These are phyloP conservation scores for Pyxicephalus adspersus DNA, from an alignment of 2,113 vertebrate species.

Conservation along the genomic window DNA sequence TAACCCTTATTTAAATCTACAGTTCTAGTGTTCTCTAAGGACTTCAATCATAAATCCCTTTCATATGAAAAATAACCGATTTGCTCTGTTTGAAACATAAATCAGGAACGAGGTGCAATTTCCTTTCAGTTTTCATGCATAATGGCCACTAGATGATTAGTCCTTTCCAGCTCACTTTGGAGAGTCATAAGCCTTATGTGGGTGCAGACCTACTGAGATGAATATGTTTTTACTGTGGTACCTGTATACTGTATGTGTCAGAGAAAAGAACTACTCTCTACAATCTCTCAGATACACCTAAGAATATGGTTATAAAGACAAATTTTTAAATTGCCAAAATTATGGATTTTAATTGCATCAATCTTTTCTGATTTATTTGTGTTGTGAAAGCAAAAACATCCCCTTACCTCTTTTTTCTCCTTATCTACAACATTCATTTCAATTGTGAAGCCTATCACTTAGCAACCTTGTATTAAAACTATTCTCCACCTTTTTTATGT, in stretches of 20 bases:
- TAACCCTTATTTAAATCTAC: constrained; percentile 40
- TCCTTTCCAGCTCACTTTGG: not conserved
- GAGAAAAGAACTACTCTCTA: no score
- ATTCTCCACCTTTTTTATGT: no score
- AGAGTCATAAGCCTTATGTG: not conserved
- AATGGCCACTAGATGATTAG: constrained; percentile 10
- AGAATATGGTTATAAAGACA: no score
- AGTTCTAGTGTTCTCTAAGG: constrained; percentile 49
- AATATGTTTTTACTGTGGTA: not conserved
- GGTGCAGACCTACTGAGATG: not conserved
- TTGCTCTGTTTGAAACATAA: constrained; percentile 49
- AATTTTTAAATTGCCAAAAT: no score
- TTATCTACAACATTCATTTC: no score
- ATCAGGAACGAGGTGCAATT: constrained; percentile 55
- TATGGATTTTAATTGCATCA: no score
- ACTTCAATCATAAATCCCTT: constrained; percentile 54
- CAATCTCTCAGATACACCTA: no score
- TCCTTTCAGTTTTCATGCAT: constrained; percentile 35
- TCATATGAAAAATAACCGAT: constrained; percentile 53
- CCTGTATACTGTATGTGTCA: not conserved
- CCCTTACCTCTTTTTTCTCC: no score
- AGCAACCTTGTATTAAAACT: no score
- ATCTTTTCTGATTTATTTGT: no score
- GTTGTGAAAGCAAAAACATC: no score
- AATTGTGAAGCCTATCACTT: no score